phyloP scores from a whole-genome alignment of 2,888 invertebrate genomes.

The Microdon myrmicae region DNA sequence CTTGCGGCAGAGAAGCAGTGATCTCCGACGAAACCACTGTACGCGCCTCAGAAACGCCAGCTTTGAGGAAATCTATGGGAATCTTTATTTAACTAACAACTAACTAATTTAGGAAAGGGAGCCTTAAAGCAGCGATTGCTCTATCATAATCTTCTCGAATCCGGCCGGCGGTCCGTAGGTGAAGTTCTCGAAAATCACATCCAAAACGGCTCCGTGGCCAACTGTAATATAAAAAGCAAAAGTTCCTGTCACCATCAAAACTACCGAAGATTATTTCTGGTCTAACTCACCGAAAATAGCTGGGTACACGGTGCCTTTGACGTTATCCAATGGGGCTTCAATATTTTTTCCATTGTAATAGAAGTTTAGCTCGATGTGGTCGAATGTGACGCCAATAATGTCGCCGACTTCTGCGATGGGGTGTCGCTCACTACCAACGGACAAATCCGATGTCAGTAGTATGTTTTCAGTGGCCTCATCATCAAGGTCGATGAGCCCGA shows the following conservation, averaged over 20 bases:
- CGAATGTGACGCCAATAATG: conserved; percentile 91
- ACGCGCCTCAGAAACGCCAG: too few relatives aligned
- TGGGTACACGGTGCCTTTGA: conserved; percentile 91
- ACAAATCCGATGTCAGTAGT: conserved; percentile 57
- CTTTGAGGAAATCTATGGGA: too few relatives aligned
- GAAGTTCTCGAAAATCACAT: conserved; percentile 92
- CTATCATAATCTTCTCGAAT: conserved; percentile 95
- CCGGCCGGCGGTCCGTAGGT: conserved; percentile 84
- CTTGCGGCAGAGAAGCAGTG: too few relatives aligned
- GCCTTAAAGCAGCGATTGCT: conserved; percentile 91
- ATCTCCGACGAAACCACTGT: too few relatives aligned
- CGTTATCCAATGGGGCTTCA: conserved; percentile 85
- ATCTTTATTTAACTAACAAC: too few relatives aligned
- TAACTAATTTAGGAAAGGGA: too few relatives aligned
- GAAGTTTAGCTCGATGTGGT: conserved; percentile 95
- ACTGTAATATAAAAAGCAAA: conserved; percentile 74
- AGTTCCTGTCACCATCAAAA: conserved; percentile 8
- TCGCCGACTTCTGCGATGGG: conserved; percentile 89
- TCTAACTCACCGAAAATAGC: conserved; percentile 84
- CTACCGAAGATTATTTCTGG: neutral
- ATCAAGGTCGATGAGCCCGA: conserved; percentile 63
- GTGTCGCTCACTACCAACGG: conserved; percentile 53
- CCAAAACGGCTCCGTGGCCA: conserved; percentile 97
- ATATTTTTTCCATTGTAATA: conserved; percentile 90
- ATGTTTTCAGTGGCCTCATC: conserved; percentile 66